Evolutionary conservation across 1,140 invertebrate species (phyloP).

Genomic region (Epicauta chinensis): DNA sequence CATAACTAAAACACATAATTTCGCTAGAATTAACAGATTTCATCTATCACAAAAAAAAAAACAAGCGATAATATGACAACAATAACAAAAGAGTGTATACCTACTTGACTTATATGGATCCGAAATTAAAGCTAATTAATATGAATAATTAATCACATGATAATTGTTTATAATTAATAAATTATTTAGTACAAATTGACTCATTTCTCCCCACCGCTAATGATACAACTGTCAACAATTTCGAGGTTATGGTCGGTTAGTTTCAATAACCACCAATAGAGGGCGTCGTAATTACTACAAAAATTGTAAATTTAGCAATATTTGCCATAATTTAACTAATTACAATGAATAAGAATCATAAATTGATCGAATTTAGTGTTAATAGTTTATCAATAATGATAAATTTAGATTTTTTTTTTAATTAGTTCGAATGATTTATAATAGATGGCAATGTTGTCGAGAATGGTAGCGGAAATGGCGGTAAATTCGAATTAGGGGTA

Average conservation of each 20-base stretch:
- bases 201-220: background rate
- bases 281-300: background rate
- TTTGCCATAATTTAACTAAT: too few species aligned
- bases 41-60: too few species aligned
- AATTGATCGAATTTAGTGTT: too few species aligned
- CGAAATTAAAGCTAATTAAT: too few species aligned
- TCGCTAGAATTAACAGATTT: too few species aligned
- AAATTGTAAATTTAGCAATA: too few species aligned
- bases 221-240: conserved; percentile 2
- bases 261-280: background rate
- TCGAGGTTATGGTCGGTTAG: conserved; percentile 5
- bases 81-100: background rate
- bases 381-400: too few species aligned
- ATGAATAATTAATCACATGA: conserved; percentile 12
- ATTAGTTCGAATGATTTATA: too few species aligned
- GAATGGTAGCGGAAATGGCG: background rate
- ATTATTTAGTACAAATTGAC: background rate
- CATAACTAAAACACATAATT: conserved; percentile 18
- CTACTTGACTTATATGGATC: too few species aligned
- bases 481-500: conserved; percentile 5
- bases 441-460: too few species aligned
- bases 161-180: conserved; percentile 3
- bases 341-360: too few species aligned
- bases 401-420: too few species aligned
- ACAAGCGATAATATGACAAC: background rate